phyloP scores from a whole-genome alignment of 2,113 vertebrate species.

The Phylloscopus trochiloides region DNA sequence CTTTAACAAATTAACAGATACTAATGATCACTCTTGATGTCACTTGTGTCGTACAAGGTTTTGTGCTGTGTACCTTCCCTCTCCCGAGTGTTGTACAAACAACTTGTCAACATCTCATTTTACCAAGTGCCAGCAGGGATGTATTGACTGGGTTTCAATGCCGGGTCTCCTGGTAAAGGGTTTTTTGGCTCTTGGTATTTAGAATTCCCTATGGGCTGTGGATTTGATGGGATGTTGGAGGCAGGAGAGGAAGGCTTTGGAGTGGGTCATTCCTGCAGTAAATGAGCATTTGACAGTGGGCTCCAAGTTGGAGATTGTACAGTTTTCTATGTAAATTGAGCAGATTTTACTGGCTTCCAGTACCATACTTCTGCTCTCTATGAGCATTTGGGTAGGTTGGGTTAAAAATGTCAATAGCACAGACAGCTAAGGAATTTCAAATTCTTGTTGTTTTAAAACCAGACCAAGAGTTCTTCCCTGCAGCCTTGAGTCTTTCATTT shows the following conservation, averaged over 20 bases:
- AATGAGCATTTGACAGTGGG: not conserved
- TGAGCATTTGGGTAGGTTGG: not conserved
- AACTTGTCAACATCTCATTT: not conserved
- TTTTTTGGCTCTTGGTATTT: not conserved
- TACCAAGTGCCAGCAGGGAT: not conserved
- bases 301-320: not conserved
- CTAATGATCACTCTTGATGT: not conserved
- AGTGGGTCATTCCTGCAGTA: not conserved
- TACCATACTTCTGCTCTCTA: fast-evolving
- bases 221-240: not conserved
- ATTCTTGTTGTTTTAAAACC: not conserved
- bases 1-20: not conserved
- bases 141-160: not conserved
- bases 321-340: not conserved
- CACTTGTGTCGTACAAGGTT: not conserved
- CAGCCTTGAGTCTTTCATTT: not conserved
- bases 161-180: not conserved
- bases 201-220: not conserved
- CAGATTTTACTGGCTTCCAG: not conserved
- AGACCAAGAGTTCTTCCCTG: not conserved
- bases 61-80: fast-evolving
- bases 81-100: not conserved
- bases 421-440: not conserved
- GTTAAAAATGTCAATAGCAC: not conserved
- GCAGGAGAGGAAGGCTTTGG: not conserved